These are phyloP conservation scores for Epiblema foenella DNA, from an alignment of 2,888 invertebrate genomes.

Conservation along the genomic window DNA sequence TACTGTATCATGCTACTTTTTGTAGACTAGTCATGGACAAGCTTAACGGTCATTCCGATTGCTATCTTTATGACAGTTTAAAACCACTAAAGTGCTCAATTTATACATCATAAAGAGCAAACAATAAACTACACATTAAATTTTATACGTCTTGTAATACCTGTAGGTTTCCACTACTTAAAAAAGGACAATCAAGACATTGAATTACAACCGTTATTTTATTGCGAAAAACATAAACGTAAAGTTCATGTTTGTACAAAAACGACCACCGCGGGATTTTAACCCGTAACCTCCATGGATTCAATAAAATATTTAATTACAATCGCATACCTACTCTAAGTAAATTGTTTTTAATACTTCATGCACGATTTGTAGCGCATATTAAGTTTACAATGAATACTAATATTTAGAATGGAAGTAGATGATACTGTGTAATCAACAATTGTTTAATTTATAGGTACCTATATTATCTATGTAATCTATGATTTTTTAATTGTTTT, in stretches of 20 bases:
- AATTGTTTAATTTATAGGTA: neutral
- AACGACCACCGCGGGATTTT: slow-evolving; percentile 12
- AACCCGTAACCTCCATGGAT: neutral
- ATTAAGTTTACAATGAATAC: too few relatives aligned
- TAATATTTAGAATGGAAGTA: too few relatives aligned
- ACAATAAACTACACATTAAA: slow-evolving; percentile 9
- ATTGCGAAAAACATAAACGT: slow-evolving; percentile 28
- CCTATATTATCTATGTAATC: too few relatives aligned
- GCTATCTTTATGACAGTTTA: slow-evolving; percentile 9
- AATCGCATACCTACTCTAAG: neutral
- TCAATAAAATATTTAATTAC: neutral
- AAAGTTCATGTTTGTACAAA: slow-evolving; percentile 15
- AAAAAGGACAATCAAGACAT: neutral
- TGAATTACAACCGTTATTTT: slow-evolving; percentile 11
- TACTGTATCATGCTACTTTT: too few relatives aligned
- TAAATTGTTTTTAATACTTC: neutral
- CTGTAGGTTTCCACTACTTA: neutral
- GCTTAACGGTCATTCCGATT: neutral
- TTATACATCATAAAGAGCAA: slow-evolving; percentile 2
- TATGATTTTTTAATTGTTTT: neutral
- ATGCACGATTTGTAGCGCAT: neutral
- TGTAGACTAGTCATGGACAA: neutral
- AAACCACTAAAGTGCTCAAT: slow-evolving; percentile 6
- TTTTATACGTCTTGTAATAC: slow-evolving; percentile 2
- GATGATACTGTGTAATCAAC: neutral